These are phyloP conservation scores for Trichosurus vulpecula DNA, from an alignment of 2,797 vertebrate genomes.

Conservation along the genomic window DNA sequence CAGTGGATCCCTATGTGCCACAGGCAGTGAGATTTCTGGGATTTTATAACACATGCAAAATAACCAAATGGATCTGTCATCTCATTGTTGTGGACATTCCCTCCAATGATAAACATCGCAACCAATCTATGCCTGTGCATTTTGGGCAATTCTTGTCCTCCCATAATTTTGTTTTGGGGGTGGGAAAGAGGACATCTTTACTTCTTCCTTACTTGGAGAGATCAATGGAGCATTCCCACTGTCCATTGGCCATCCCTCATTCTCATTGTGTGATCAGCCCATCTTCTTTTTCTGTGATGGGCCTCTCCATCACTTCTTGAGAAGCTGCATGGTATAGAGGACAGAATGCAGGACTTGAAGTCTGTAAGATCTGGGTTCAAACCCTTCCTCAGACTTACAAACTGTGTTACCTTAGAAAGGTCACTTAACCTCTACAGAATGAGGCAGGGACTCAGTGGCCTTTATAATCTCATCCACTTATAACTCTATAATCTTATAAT, in stretches of 20 bases:
- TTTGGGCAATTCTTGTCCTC: background rate
- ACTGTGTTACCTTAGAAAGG: background rate
- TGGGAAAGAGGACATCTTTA: background rate
- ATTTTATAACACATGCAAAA: background rate
- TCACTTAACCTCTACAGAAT: background rate
- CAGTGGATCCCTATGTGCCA: background rate
- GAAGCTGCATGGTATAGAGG: background rate
- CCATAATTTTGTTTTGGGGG: background rate
- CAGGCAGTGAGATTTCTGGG: background rate
- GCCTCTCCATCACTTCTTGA: background rate
- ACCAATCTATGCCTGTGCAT: background rate
- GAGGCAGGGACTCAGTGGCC: background rate
- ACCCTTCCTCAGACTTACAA: background rate
- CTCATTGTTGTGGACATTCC: background rate
- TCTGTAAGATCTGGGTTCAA: background rate
- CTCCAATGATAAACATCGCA: background rate
- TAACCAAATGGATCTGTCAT: background rate
- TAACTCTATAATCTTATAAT: background rate
- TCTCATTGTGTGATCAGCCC: background rate
- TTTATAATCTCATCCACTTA: no score
- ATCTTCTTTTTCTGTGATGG: background rate
- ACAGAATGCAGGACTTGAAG: background rate
- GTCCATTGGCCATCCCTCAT: background rate
- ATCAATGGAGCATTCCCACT: background rate
- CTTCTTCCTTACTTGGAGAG: background rate